Base-by-base conservation (phyloP, 2,113 vertebrate species). In the Neodon shergylaensis region DNA sequence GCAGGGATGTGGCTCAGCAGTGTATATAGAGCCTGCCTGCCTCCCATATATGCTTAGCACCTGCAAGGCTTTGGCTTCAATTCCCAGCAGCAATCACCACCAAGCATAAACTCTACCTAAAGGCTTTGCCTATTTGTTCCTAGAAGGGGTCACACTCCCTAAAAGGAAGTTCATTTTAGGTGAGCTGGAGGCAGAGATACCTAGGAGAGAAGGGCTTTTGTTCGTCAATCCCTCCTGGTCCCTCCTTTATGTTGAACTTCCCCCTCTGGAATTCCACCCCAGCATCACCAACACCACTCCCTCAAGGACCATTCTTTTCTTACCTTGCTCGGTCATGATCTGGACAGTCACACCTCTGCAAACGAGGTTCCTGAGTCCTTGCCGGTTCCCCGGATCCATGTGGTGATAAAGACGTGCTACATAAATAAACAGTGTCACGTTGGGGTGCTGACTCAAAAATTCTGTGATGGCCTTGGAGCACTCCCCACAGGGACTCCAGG, bases 401-500 rank as follows among this genome's bases (percentile, higher is more conserved):
- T 96, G 97, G 3, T 36, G 81, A 84, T 95, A 98, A 26, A 98
- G 91, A n/a, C 96, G 94, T 28, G 98, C 94, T 72, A 97, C 76
- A 0, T 91, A 17, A 83, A 98, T 98, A 86, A 93, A 2, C 39
- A 98, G 95, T 26, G 95, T 98, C 74, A 98, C 96, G 0, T 83
- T 92, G 11, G 92, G 95, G 82, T 94, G 26, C 28, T 19, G 73
- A 0, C 63, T 88, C 94, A 98, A 76, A 92, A 98, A 98, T 3
- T 96, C 22, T 49, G 90, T 21, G 47, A 98, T 98, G 26, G 70
- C 98, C 36, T 0, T 3, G 52, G 83, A 96, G 26, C 98, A 98
- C 0, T 77, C 79, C 81, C 96, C 97, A 63, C 98, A 98, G 28
- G 98, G 98, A 14, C 93, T 98, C 93, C 98, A 95, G 49, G 98